phyloP scores from a whole-genome alignment of 2,888 invertebrate genomes.

The Candidula unifasciata region DNA sequence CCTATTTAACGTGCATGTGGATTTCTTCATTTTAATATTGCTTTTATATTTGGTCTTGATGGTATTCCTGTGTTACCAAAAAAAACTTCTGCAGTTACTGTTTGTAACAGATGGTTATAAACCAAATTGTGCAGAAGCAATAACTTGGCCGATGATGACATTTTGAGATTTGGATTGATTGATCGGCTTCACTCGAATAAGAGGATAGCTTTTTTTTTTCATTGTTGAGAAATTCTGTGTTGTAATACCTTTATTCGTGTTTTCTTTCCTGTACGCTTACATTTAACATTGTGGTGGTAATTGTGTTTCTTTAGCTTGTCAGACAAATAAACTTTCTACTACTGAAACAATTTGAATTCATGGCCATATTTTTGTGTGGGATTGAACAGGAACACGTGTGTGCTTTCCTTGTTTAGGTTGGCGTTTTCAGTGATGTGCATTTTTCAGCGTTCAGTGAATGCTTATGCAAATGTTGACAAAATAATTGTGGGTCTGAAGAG shows the following conservation, averaged over 20 bases:
- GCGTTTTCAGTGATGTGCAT: not conserved
- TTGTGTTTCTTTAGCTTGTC: constrained; percentile 17
- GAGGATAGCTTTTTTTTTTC: not conserved
- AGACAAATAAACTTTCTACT: constrained; percentile 42
- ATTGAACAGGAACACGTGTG: constrained; percentile 11
- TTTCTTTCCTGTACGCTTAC: not conserved
- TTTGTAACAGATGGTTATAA: not conserved
- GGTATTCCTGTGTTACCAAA: not conserved
- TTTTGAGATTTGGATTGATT: not conserved
- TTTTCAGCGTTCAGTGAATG: no score
- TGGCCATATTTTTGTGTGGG: constrained; percentile 13
- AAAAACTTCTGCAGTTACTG: not conserved
- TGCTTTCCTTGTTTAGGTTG: not conserved
- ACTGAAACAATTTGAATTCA: not conserved
- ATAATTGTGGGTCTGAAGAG: no score
- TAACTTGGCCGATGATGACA: not conserved
- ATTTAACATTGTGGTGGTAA: constrained; percentile 36
- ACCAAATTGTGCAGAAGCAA: not conserved
- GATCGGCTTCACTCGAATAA: not conserved
- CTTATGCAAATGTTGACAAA: no score
- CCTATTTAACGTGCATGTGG: not conserved
- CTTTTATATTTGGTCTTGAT: not conserved
- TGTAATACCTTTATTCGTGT: not conserved
- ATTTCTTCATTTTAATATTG: not conserved
- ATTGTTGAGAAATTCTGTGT: not conserved